Conservation (phyloP, 1,140 invertebrate genomes). For the Heliconius hewitsoni region DNA sequence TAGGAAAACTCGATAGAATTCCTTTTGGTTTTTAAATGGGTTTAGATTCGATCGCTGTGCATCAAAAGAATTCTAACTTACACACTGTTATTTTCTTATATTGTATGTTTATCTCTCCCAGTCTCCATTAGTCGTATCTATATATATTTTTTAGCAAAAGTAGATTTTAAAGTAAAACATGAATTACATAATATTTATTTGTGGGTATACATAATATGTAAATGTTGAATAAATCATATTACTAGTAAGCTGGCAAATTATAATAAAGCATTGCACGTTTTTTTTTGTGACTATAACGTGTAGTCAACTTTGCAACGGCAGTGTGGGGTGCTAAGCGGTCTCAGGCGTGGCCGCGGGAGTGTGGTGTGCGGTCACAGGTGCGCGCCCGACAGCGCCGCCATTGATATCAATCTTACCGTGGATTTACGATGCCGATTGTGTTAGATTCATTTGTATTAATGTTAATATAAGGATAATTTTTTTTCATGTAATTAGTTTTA, state of each 20-base stretch:
- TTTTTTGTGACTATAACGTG: neutral
- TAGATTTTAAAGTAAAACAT: neutral
- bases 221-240: neutral
- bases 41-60: conserved; percentile 37
- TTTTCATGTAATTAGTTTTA: neutral
- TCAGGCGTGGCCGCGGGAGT: conserved; percentile 21
- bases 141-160: neutral
- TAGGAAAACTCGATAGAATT: conserved; percentile 69
- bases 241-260: neutral
- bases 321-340: conserved; percentile 18
- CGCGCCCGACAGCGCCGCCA: conserved; percentile 27
- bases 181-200: no score
- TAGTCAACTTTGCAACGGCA: neutral
- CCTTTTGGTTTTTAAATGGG: conserved; percentile 68
- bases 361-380: conserved; percentile 36
- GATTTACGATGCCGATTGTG: conserved; percentile 34
- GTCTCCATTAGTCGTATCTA: neutral
- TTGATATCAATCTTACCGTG: conserved; percentile 34
- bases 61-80: neutral
- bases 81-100: neutral
- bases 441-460: conserved; percentile 25
- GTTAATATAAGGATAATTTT: neutral
- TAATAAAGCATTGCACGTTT: neutral
- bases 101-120: neutral
- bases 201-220: no score